Evolutionary conservation across 2,113 vertebrate species (phyloP), one percentile per base, ranked within the genome.

Genomic region (Penelope pileata): DNA sequence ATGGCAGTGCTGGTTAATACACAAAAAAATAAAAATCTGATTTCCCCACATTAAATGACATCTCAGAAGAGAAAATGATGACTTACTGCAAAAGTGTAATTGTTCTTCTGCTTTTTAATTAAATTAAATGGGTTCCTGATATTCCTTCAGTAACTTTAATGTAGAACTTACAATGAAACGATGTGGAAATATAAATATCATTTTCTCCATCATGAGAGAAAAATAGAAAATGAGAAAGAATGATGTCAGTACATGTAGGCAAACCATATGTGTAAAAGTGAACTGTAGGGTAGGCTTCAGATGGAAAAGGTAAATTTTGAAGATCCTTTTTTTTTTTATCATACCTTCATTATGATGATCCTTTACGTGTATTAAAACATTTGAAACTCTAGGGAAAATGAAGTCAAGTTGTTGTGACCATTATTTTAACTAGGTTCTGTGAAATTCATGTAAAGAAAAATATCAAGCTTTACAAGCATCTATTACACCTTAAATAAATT

Each of bases 101-200:
- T 93, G 43, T 22, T 83, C 48, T 91, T 53, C 43, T 84, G 2
- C 0, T 3, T 56, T 95, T 91, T 77, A 15, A 84, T 91, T 91
- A 86, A 85, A 87, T 86, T 82, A 73, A 83, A 91, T 84, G 21
- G 2, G 19, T 68, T 86, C 19, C 19, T 68, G 36, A 48, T 17
- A 48, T 87, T 90, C 19, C 42, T 96, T 73, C 10, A 9, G 29
- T 79, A 81, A 29, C 22, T 88, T 88, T 91, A 75, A 81, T 64
- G 59, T 42, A n/a, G n/a, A n/a, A n/a, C 91, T 56, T 83, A 5
- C 34, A 83, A 72, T 64, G 22, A 88, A 93, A 67, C 63, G 1
- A 94, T 90, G 68, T 83, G 47, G 54, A 85, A 91, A 95, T 88
- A 80, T 77, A 91, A 76, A 34, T 19, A 77, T 48, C 16, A 24